These are phyloP conservation scores for Eubucco bourcierii DNA, from an alignment of 2,113 vertebrate species.

Conservation along the genomic window DNA sequence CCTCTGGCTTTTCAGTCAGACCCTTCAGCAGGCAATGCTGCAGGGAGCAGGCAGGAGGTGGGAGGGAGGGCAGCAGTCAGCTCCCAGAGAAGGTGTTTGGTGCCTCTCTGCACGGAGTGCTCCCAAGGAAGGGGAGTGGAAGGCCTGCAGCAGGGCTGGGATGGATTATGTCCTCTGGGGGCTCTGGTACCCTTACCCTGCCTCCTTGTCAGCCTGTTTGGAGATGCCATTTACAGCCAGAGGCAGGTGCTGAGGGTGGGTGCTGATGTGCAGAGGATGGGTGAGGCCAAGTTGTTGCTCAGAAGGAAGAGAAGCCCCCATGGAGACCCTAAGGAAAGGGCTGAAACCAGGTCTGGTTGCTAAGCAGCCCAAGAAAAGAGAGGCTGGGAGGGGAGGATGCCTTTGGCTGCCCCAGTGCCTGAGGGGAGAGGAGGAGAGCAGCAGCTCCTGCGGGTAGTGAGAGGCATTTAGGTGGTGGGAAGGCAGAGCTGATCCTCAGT, in stretches of 20 bases:
- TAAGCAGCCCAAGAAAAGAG: too few relatives aligned
- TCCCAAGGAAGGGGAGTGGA: constrained; percentile 56
- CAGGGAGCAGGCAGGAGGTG: constrained; percentile 45
- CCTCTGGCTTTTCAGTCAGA: background rate
- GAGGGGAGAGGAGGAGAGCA: background rate
- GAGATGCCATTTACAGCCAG: background rate
- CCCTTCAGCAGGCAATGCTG: background rate
- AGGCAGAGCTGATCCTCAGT: background rate
- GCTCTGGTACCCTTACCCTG: background rate
- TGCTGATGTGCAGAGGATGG: background rate
- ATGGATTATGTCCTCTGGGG: constrained; percentile 10
- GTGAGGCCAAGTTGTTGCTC: background rate
- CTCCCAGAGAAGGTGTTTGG: constrained; percentile 21
- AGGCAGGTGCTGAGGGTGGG: background rate
- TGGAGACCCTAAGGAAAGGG: background rate
- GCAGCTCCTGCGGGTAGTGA: background rate
- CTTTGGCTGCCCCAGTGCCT: background rate
- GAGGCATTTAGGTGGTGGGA: background rate
- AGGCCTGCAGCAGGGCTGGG: constrained; percentile 28
- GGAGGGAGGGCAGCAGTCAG: background rate
- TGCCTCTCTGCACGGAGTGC: background rate
- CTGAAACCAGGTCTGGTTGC: background rate
- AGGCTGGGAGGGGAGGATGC: background rate
- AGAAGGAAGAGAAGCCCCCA: background rate
- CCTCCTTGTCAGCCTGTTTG: background rate